phyloP scores from a whole-genome alignment of 2,113 vertebrate genomes.

The Cavia aperea region DNA sequence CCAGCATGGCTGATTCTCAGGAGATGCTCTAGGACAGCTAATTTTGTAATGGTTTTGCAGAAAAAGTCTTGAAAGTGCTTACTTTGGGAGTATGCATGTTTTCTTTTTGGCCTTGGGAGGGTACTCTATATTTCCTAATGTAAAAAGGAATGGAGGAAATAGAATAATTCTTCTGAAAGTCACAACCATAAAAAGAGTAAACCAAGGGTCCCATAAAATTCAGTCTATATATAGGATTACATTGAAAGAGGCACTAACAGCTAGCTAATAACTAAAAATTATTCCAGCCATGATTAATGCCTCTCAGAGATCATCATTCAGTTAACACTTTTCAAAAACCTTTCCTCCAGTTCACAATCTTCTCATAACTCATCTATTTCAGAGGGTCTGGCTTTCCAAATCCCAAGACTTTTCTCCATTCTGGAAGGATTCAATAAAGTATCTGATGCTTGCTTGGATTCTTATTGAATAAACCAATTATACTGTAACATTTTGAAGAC shows the following conservation, averaged over 20 bases:
- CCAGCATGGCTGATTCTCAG: too few relatives aligned
- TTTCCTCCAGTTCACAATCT: background rate
- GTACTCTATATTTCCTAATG: background rate
- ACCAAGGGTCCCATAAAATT: background rate
- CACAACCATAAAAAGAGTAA: background rate
- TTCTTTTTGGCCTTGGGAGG: background rate
- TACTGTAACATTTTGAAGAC: background rate
- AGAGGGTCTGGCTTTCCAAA: background rate
- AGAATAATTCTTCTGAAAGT: background rate
- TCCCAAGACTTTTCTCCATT: background rate
- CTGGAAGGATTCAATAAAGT: background rate
- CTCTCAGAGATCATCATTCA: background rate
- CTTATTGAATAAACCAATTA: background rate
- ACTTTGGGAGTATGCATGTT: background rate
- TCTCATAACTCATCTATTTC: background rate
- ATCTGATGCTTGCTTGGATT: background rate
- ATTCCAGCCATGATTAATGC: background rate
- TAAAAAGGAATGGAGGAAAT: background rate
- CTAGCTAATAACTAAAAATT: background rate
- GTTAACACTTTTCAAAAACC: background rate
- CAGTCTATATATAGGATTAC: background rate
- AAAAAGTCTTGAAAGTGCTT: background rate
- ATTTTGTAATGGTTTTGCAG: conserved; percentile 2
- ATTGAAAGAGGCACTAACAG: background rate
- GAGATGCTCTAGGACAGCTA: background rate